Base-by-base conservation (phyloP, 2,113 vertebrate genomes). In the Phaetusa simplex region DNA sequence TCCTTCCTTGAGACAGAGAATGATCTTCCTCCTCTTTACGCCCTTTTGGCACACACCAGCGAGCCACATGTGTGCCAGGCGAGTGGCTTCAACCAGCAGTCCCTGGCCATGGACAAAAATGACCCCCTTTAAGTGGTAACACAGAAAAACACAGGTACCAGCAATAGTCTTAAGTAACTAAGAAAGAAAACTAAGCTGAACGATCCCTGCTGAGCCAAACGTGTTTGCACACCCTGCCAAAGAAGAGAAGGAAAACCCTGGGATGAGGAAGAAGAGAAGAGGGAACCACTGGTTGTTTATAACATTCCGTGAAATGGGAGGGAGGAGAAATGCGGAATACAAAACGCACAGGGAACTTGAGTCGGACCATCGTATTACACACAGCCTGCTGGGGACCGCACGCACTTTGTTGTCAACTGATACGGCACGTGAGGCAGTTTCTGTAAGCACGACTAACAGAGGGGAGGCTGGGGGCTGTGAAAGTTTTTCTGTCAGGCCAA, bases 241-340 rank as follows among this genome's bases (percentile, higher is more conserved):
- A 80, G 40, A 62, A 65, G 29, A 18, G 36, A 61, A 71, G 26
- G 29, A 66, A 66, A 89, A 88, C 7, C 34, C 30, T 32, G 18
- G 23, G 71, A 40, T 22, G 13, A 30, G 21, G 30, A 78, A 47
- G 71, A 72, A 36, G 13, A 73, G 36, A 45, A 49, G 59, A 74
- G 27, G 36, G 40, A 92, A 66, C 10, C 38, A 22, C 8, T 76
- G 26, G 17, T 11, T 72, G 52, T 61, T 88, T 69, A 0, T 24
- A 88, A 34, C 26, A 43, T 30, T n/a, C 17, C 17, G 3, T 36
- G 74, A 24, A 78, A 47, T 2, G 32, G 34, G 32, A 82, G 21
- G 27, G 56, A 95, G 82, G 27, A 64, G 18, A 45, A 91, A 32
- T 0, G 0, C 0, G 0, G 4, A 49, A 65, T 8, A 42, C 14